A percentile compares a stretch with the other conserved stretches of the same genome.
These are phyloP conservation scores for Anneissia japonica DNA, from an alignment of 35 echinoderm and acorn worm genomes.

Conservation along the genomic window DNA sequence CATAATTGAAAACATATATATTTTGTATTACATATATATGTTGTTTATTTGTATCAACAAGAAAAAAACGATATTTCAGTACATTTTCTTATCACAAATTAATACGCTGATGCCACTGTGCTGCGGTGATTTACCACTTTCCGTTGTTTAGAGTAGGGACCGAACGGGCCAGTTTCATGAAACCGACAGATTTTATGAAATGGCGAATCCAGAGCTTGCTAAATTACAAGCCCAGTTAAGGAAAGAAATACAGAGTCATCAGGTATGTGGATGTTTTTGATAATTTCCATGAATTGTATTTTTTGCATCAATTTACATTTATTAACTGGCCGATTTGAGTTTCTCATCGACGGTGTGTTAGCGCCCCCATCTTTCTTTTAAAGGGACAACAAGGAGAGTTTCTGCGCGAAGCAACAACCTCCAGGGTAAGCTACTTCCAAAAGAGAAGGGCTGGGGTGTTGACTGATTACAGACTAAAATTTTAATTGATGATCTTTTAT, in stretches of 20 bases:
- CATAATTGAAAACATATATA: neutral
- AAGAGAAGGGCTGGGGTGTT: neutral
- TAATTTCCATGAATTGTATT: neutral
- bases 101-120: neutral
- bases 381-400: neutral
- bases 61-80: neutral
- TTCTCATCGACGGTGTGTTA: neutral
- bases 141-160: conserved; percentile 1
- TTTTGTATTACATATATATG: neutral
- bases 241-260: conserved; percentile 89
- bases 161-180: neutral
- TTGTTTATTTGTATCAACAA: neutral
- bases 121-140: conserved; percentile 1
- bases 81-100: neutral
- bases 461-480: neutral
- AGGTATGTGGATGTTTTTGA: conserved; percentile 58
- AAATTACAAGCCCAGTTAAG: conserved; percentile 74
- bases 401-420: neutral
- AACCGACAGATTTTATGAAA: conserved; percentile 19
- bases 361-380: neutral
- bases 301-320: neutral
- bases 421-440: neutral
- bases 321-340: neutral
- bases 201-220: conserved; percentile 91
- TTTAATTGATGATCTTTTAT: neutral